Evolutionary conservation across 2,113 vertebrate species (phyloP).

Genomic region (Anthoscopus minutus): DNA sequence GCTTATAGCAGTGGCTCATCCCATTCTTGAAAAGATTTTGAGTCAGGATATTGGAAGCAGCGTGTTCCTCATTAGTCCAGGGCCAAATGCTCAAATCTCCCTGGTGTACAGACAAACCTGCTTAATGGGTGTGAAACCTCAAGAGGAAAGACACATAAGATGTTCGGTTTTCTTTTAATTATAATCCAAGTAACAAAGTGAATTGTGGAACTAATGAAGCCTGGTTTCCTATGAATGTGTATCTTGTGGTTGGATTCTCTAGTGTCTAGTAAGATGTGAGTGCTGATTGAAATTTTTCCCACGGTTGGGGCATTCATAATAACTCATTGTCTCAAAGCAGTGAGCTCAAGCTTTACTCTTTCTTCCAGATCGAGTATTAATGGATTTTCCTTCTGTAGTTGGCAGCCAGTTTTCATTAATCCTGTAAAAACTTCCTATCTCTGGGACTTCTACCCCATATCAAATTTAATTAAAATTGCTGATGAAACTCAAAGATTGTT

Average conservation of each 20-base stretch:
- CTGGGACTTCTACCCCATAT: not conserved
- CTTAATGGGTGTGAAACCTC: slow-evolving; percentile 33
- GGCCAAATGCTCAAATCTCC: slow-evolving; percentile 1
- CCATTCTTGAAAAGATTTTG: not conserved
- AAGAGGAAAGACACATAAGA: slow-evolving; percentile 37
- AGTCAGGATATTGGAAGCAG: not conserved
- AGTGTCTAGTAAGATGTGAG: slow-evolving; percentile 51
- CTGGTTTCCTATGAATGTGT: slow-evolving; percentile 44
- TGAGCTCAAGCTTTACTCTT: slow-evolving; percentile 3
- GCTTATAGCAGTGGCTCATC: not conserved
- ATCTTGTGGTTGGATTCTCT: slow-evolving; percentile 49
- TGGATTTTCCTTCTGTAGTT: slow-evolving; percentile 1
- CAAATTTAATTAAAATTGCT: slow-evolving; percentile 18
- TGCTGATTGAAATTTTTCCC: slow-evolving; percentile 58
- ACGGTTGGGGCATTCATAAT: slow-evolving; percentile 60
- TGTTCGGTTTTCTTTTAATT: slow-evolving; percentile 49
- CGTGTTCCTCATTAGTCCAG: not conserved
- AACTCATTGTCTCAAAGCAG: slow-evolving; percentile 33
- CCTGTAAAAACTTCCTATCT: not conserved
- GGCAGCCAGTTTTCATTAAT: slow-evolving; percentile 34
- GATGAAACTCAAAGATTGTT: not conserved
- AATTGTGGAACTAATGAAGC: slow-evolving; percentile 33
- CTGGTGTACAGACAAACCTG: not conserved
- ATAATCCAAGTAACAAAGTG: slow-evolving; percentile 38
- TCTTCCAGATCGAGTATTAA: slow-evolving; percentile 23